Conservation (phyloP, 2,888 invertebrate genomes). For the Ophioninae sp. region DNA sequence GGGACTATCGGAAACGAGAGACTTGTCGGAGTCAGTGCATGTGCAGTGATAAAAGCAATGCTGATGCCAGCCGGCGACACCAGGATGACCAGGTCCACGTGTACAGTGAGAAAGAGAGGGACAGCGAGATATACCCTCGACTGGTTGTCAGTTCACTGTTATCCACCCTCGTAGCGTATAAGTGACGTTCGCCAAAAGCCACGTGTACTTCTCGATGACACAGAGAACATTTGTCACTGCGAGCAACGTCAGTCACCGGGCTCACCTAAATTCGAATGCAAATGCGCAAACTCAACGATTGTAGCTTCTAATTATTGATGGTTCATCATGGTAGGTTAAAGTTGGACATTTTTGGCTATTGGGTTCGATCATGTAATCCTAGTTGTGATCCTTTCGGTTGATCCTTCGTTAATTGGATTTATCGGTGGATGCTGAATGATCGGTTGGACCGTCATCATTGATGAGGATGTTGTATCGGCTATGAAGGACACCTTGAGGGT, state of each 20-base stretch:
- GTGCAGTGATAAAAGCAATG: constrained; percentile 55
- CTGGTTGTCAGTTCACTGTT: neutral
- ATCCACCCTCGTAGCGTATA: too few relatives aligned
- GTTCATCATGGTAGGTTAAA: neutral
- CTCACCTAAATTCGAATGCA: too few relatives aligned
- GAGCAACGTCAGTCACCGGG: too few relatives aligned
- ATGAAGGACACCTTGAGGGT: neutral
- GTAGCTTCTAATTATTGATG: neutral
- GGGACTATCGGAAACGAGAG: constrained; percentile 40
- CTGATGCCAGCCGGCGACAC: constrained; percentile 50
- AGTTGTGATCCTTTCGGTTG: neutral
- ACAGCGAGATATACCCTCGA: neutral
- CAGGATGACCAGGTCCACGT: constrained; percentile 17
- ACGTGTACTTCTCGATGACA: too few relatives aligned
- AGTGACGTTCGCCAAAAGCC: too few relatives aligned
- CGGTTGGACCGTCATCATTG: neutral
- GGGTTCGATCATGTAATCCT: neutral
- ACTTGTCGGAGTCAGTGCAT: constrained; percentile 42
- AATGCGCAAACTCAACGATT: neutral
- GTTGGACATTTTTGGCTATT: neutral
- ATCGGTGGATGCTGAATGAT: neutral
- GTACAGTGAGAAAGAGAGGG: neutral
- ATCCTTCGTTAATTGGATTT: neutral
- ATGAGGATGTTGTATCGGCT: neutral
- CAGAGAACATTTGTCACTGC: too few relatives aligned